Evolutionary conservation across 2,113 vertebrate genomes (phyloP).

Genomic region (Perccottus glenii): DNA sequence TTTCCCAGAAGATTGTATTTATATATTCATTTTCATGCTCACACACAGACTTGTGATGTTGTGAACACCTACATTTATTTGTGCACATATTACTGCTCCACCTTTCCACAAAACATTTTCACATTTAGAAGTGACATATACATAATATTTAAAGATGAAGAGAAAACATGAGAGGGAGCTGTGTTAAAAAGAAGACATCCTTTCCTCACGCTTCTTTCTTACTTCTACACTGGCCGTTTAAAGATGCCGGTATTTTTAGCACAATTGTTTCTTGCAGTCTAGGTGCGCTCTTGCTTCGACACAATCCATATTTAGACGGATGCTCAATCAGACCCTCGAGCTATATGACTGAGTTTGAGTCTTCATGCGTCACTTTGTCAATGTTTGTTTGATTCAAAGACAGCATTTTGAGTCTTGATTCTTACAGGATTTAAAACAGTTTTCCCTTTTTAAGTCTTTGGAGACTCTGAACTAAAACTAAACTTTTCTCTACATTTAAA

Average conservation of each 20-base stretch:
- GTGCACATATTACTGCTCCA: conserved; percentile 10
- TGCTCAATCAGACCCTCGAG: not conserved
- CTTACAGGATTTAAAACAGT: not conserved
- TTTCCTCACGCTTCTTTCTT: conserved; percentile 22
- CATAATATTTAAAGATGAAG: conserved; percentile 58
- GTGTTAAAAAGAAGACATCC: conserved; percentile 37
- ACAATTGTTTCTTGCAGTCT: conserved; percentile 31
- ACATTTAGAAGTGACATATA: conserved; percentile 41
- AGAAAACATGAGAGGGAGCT: conserved; percentile 54
- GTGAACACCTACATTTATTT: conserved; percentile 26
- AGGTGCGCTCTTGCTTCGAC: conserved; percentile 33
- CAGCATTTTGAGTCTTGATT: not conserved
- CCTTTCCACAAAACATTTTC: conserved; percentile 35
- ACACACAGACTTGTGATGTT: conserved; percentile 3
- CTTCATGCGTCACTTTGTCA: conserved; percentile 23
- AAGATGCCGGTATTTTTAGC: conserved; percentile 52
- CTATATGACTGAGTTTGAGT: not conserved
- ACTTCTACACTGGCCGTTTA: conserved; percentile 13
- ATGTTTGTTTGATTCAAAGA: conserved; percentile 3
- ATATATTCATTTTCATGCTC: conserved; percentile 45
- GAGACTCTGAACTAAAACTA: not conserved
- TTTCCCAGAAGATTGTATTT: conserved; percentile 45
- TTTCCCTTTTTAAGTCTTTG: not conserved
- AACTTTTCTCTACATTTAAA: conserved; percentile 2
- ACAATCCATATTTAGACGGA: conserved; percentile 40